phyloP scores from a whole-genome alignment of 2,113 vertebrate genomes.

The Strix aluco region DNA sequence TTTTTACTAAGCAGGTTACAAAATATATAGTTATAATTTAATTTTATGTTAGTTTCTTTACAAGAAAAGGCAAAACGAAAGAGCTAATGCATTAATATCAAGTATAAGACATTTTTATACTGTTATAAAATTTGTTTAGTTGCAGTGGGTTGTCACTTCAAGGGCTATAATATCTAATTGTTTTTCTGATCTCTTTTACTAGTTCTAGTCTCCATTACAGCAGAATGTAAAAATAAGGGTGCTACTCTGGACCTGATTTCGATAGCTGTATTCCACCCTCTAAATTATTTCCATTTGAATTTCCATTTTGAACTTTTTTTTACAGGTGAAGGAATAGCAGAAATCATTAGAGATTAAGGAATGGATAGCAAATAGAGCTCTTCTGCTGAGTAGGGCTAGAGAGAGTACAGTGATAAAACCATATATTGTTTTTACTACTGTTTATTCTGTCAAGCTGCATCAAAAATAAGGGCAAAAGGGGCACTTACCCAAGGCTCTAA shows the following conservation, averaged over 20 bases:
- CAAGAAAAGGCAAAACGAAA: not conserved
- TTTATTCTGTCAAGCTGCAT: constrained; percentile 3
- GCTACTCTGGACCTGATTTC: not conserved
- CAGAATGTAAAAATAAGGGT: not conserved
- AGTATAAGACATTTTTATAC: not conserved
- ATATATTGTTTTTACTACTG: not conserved
- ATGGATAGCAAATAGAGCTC: not conserved
- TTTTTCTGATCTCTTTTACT: not conserved
- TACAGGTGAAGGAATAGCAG: not conserved
- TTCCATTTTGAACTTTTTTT: constrained; percentile 16
- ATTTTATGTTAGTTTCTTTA: not conserved
- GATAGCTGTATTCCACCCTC: not conserved
- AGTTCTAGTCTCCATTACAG: not conserved
- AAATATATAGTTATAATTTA: not conserved
- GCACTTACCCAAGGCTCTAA: not conserved
- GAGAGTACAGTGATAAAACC: not conserved
- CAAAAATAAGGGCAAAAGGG: constrained; percentile 14
- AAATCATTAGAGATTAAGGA: not conserved
- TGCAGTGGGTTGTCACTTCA: not conserved
- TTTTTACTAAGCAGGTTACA: not conserved
- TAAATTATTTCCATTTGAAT: not conserved
- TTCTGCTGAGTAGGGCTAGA: not conserved
- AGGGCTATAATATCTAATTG: not conserved
- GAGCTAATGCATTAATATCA: not conserved
- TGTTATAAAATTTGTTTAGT: not conserved